Conservation (phyloP, 1,140 invertebrate species). For the Euwallacea similis region DNA sequence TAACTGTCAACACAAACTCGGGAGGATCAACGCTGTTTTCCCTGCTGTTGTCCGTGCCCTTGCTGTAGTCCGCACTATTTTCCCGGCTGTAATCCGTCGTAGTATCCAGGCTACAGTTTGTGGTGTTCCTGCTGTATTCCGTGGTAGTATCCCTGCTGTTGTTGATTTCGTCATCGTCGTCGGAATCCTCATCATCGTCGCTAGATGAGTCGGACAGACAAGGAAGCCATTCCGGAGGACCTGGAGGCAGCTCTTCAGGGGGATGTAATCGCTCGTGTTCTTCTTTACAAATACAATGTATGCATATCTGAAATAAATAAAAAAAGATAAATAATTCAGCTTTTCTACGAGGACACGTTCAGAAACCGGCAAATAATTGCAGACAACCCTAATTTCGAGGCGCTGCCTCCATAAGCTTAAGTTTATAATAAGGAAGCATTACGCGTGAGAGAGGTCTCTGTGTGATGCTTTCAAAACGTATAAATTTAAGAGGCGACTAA, state of each 20-base stretch:
- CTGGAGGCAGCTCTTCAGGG: slow-evolving; percentile 56
- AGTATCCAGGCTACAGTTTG: slow-evolving; percentile 35
- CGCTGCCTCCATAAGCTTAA: no score
- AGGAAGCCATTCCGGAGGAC: slow-evolving; percentile 55
- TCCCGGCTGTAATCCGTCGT: slow-evolving; percentile 3
- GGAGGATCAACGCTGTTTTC: slow-evolving; percentile 38
- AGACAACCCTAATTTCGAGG: no score
- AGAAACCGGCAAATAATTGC: no score
- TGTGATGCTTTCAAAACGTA: no score
- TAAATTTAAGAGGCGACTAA: no score
- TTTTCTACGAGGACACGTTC: no score
- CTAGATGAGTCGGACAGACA: slow-evolving; percentile 58
- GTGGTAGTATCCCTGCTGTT: slow-evolving; percentile 16
- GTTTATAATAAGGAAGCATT: no score
- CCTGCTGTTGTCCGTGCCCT: slow-evolving; percentile 17
- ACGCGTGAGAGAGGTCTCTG: no score
- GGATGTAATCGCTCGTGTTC: slow-evolving; percentile 60
- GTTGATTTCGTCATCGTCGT: slow-evolving; percentile 52
- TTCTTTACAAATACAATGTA: slow-evolving; percentile 67
- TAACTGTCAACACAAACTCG: slow-evolving; percentile 67
- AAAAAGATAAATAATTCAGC: no score
- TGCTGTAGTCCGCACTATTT: slow-evolving; percentile 23
- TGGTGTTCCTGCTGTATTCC: slow-evolving; percentile 8
- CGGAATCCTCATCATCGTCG: slow-evolving; percentile 51
- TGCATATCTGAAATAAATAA: slow-evolving; percentile 52